Conservation (phyloP, 2,797 vertebrate genomes). For the Danionella dracula region DNA sequence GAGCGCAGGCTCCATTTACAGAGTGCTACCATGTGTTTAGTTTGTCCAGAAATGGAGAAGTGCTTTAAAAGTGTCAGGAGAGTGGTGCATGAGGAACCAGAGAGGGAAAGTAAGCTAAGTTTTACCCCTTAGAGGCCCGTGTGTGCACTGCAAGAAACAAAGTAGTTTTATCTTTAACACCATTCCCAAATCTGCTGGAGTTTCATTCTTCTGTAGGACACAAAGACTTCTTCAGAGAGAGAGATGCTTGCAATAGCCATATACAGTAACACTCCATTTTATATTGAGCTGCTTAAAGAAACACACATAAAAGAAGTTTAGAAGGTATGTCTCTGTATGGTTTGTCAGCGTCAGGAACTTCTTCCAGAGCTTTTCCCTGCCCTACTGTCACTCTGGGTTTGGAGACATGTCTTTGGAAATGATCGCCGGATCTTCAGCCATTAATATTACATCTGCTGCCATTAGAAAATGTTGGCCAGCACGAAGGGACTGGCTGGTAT, state of each 20-base stretch:
- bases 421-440: conserved; percentile 23
- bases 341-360: conserved; percentile 3
- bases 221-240: too few species aligned
- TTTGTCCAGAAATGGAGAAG: background rate
- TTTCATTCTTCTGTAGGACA: too few species aligned
- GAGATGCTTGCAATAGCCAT: too few species aligned
- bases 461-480: conserved; percentile 29
- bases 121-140: background rate
- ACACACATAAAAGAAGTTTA: too few species aligned
- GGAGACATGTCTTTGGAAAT: conserved; percentile 10
- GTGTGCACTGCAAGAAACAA: too few species aligned
- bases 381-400: conserved; percentile 33
- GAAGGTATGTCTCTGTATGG: too few species aligned
- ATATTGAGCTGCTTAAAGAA: background rate
- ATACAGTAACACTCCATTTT: too few species aligned
- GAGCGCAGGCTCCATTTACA: conserved; percentile 7
- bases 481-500: conserved; percentile 12
- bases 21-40: background rate
- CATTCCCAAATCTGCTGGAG: too few species aligned
- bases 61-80: background rate
- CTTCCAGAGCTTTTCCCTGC: background rate
- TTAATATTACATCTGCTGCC: conserved; percentile 46
- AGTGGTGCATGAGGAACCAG: background rate
- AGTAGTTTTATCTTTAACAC: too few species aligned
- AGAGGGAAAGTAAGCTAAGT: background rate